Evolutionary conservation across 2,888 invertebrate genomes (phyloP).

Genomic region (Cephus runcator): DNA sequence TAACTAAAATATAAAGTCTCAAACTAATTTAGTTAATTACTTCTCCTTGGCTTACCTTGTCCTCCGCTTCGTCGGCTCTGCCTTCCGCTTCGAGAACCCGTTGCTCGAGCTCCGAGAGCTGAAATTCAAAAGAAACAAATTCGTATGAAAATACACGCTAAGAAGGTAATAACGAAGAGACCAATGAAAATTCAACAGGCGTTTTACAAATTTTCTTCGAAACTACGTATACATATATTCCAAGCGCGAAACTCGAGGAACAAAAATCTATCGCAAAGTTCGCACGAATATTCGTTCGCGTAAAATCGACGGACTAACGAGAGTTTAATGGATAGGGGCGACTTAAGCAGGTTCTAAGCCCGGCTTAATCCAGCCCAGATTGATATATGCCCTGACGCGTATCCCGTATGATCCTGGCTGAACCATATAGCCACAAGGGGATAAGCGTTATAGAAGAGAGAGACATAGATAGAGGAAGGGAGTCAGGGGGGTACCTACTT

Average conservation of each 20-base stretch:
- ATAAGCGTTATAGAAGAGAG: conserved; percentile 10
- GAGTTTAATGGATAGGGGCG: conserved; percentile 37
- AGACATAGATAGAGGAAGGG: conserved; percentile 8
- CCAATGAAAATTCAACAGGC: conserved; percentile 16
- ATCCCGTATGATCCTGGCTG: conserved; percentile 4
- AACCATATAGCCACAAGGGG: conserved; percentile 6
- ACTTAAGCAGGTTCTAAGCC: conserved; percentile 23
- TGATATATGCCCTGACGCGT: conserved; percentile 25
- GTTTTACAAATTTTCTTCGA: neutral
- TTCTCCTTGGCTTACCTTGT: conserved; percentile 77
- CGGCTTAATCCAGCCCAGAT: conserved; percentile 32
- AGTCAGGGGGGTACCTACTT: neutral
- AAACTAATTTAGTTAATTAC: neutral
- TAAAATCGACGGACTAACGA: conserved; percentile 23
- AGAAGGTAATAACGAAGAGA: neutral
- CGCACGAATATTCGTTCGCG: neutral
- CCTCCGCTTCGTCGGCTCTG: conserved; percentile 92
- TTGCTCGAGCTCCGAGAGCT: conserved; percentile 95
- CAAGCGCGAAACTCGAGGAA: neutral
- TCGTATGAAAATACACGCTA: neutral
- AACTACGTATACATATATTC: neutral
- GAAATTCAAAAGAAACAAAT: conserved; percentile 67
- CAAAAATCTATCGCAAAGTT: neutral
- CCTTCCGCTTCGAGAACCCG: conserved; percentile 92
- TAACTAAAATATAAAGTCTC: neutral